Percentiles rank a stretch among this genome's conserved stretches.
Evolutionary conservation across 2,797 vertebrate genomes (phyloP).

Genomic region (Diplodus puntazzo): DNA sequence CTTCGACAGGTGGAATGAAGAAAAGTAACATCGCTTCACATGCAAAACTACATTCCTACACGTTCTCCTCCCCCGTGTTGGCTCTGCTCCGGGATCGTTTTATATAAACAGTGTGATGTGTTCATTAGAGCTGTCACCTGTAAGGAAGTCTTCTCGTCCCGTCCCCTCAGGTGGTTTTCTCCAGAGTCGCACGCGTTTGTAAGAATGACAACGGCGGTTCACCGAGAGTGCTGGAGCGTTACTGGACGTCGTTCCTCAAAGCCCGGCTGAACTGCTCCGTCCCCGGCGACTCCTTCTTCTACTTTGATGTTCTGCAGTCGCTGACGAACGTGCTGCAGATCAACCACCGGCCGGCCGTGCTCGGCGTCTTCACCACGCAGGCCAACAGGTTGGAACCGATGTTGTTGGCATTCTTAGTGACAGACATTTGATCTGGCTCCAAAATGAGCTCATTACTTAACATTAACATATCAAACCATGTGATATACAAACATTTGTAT

Average conservation of each 20-base stretch:
- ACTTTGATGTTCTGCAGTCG: constrained; percentile 95
- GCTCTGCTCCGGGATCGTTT: neutral
- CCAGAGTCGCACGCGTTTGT: constrained; percentile 93
- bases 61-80: neutral
- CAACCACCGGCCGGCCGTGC: constrained; percentile 88
- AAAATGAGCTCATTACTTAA: too few relatives aligned
- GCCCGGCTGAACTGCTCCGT: constrained; percentile 94
- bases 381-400: constrained; percentile 88
- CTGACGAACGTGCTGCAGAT: constrained; percentile 89
- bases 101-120: neutral
- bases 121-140: neutral
- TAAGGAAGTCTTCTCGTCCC: neutral
- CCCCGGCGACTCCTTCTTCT: constrained; percentile 93
- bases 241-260: constrained; percentile 98
- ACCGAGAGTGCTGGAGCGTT: constrained; percentile 92
- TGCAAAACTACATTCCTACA: neutral
- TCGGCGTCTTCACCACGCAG: constrained; percentile 95
- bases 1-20: constrained; percentile 1
- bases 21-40: neutral
- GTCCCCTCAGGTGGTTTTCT: constrained; percentile 90
- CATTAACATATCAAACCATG: neutral
- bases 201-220: constrained; percentile 96
- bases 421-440: too few relatives aligned
- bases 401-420: too few relatives aligned
- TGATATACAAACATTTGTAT: neutral